phyloP scores from a whole-genome alignment of 2,888 invertebrate genomes.

The Rhagonycha lutea region DNA sequence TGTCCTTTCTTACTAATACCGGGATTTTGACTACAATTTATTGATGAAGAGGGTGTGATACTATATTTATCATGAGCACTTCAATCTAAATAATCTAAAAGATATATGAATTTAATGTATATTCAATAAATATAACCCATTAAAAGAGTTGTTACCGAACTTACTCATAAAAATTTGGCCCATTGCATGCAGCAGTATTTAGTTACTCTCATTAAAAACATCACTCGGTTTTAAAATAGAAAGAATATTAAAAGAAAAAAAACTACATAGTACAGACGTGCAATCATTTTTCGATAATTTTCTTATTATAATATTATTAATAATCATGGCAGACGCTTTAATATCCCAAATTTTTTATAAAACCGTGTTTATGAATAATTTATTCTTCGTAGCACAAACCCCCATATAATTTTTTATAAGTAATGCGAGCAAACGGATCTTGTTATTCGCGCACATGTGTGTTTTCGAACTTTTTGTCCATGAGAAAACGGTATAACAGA shows the following conservation, averaged over 20 bases:
- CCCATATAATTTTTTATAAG: not conserved
- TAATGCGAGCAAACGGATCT: not conserved
- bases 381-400: not conserved
- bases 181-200: too few relatives aligned
- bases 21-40: too few relatives aligned
- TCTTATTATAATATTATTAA: not conserved
- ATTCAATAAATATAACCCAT: too few relatives aligned
- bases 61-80: too few relatives aligned
- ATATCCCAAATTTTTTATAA: not conserved
- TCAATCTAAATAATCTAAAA: too few relatives aligned
- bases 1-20: too few relatives aligned
- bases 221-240: not conserved
- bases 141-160: too few relatives aligned
- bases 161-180: too few relatives aligned
- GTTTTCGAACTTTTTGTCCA: not conserved
- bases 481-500: not conserved
- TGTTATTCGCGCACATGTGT: constrained; percentile 1
- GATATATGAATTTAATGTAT: too few relatives aligned
- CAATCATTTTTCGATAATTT: not conserved
- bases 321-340: not conserved
- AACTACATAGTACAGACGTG: too few relatives aligned
- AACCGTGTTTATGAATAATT: not conserved
- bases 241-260: not conserved
- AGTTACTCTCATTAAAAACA: too few relatives aligned
- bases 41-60: too few relatives aligned